Base-by-base conservation (phyloP, 2,797 vertebrate species). In the Zenarchopterus dispar region DNA sequence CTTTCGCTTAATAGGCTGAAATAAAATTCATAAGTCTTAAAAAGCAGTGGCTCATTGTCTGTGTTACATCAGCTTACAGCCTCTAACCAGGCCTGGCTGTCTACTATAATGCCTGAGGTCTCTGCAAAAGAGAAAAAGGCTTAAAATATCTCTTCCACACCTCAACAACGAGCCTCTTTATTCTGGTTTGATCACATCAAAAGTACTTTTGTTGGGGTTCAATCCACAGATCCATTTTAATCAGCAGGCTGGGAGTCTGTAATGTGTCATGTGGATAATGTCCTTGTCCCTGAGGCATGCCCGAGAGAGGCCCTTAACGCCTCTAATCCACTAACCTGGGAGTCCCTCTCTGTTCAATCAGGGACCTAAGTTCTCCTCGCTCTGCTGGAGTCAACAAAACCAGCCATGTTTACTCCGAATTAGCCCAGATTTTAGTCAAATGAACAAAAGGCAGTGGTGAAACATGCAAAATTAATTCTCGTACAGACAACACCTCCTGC, bases 221-320 rank as follows among this genome's bases (percentile, higher is more conserved):
- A 86, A 84, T 84, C 85, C 85, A 57, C 64, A 80, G 75, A 86
- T 85, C 86, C 78, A 77, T 87, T 92, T 87, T 88, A 88, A 91
- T 93, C 89, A 91, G 86, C 81, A 78, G 71, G 87, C 81, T 67
- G 21, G 47, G 58, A 90, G 86, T 78, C 73, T 79, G 77, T 77
- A 88, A 86, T 75, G 85, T 87, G 91, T 90, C 91, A 85, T 90
- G 87, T 91, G 91, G 88, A 92, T 93, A 91, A 93, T 92, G 91
- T 92, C 84, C 86, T 81, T 46, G 84, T 90, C 87, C 89, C 86
- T 23, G 63, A 82, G 85, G 86, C 82, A 68, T 55, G 77, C 84
- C 86, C 81, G 43, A 48, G 80, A 90, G 85, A 88, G 78, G 82
- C 73, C 80, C 86, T 86, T 78, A 88, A 84, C 80, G 82, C 84